A percentile compares a stretch with the other conserved stretches of the same genome.
phyloP scores from a whole-genome alignment of 2,888 invertebrate species.

The Sphaerophoria taeniata region DNA sequence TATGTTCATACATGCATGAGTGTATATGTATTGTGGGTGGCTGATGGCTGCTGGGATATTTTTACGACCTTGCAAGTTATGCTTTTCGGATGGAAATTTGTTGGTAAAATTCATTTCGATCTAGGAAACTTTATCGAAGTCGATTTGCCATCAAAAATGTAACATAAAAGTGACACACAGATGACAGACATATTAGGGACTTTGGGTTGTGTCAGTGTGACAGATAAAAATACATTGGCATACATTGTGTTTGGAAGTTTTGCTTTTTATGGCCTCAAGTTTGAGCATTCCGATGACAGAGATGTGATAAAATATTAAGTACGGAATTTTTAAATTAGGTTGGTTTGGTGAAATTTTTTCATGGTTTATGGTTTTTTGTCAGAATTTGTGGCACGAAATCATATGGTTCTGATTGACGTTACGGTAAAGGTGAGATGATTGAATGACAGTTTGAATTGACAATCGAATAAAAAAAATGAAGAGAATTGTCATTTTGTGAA shows the following conservation, averaged over 20 bases:
- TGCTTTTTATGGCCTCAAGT: slow-evolving; percentile 37
- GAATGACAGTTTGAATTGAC: too few species aligned
- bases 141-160: slow-evolving; percentile 60
- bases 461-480: too few species aligned
- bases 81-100: slow-evolving; percentile 57
- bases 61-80: slow-evolving; percentile 59
- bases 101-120: slow-evolving; percentile 56
- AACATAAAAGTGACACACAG: slow-evolving; percentile 50
- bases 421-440: too few species aligned
- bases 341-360: slow-evolving; percentile 16
- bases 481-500: too few species aligned
- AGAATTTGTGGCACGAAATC: too few species aligned
- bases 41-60: background rate
- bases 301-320: slow-evolving; percentile 17
- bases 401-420: too few species aligned
- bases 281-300: slow-evolving; percentile 19
- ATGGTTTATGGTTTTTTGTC: slow-evolving; percentile 15
- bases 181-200: slow-evolving; percentile 17
- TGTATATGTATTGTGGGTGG: background rate
- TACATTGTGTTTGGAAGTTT: slow-evolving; percentile 45
- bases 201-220: background rate
- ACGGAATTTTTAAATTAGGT: background rate
- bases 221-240: background rate
- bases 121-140: slow-evolving; percentile 21
- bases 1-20: background rate